Evolutionary conservation across 2,797 vertebrate species (phyloP), one percentile per base, ranked within the genome.

Genomic region (Dicrostonyx torquatus): DNA sequence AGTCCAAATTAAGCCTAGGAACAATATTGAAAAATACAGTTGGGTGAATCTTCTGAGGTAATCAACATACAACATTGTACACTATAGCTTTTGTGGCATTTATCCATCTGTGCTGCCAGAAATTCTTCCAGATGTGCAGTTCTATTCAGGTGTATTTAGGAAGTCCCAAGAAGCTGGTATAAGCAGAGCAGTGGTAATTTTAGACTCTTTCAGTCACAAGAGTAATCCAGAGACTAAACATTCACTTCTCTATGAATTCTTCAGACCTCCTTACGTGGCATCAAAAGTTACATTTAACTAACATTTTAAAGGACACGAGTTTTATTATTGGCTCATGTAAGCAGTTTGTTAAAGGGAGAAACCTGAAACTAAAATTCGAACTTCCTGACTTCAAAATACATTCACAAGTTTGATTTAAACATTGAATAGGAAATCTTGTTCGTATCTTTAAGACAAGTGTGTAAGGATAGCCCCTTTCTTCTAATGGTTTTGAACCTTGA

Each of bases 1-100:
- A 93, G 34, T 84, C 45, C 89, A 58, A 91, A 94, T 95, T 91
- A 40, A 97, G 87, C 75, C 72, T 94, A 92, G 97, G 85, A 89
- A 94, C 75, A 88, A 96, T 93, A 91, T 60, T 88, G 34, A 92
- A 95, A 97, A 95, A 90, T 91, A 85, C 11, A 93, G 31, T 76
- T 83, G 70, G 50, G 6, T 91, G 40, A 94, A 62, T 80, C 78
- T 75, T 95, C 24, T 92, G 64, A 83, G 92, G 70, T 83, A 94
- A 90, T 95, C 94, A 94, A 95, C 85, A 82, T 29, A 85, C 8
- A 93, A 29, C 40, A 60, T 37, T 87, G 43, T 89, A 45, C 53
- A 95, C 73, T 93, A n/a, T 75, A 91, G 75, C 88, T 86, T 76
- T 95, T 82, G 34, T 60, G 55, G 89, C 93, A 88, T 50, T 68